Evolutionary conservation across 1,140 invertebrate species (phyloP), one percentile per base, ranked within the genome.

Genomic region (Doryteuthis pealeii): DNA sequence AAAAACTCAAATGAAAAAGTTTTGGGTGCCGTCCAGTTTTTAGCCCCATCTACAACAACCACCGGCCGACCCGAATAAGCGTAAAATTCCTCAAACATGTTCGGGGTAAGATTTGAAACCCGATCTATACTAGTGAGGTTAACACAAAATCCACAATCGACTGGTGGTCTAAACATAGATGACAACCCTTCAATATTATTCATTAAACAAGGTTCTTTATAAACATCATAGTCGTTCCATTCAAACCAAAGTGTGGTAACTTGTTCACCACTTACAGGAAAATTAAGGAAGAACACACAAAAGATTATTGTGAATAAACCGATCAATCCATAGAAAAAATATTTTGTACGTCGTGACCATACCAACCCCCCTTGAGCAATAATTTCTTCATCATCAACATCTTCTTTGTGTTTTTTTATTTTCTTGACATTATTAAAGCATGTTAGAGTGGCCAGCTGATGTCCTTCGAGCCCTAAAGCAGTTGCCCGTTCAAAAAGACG

Each of bases 1-100:
- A 97, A 95, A 86, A 95, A 96, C 66, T 91, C 86, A 84, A 93
- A 96, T 77, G 90, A 91, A 82, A 96, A 94, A 28, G 91, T 88
- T 49, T 91, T 80, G 62, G 91, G 85, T 4, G 95, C 94, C 35
- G 91, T 92, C 96, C 96, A 97, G 79, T 92, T 91, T 43, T 78
- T 81, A 10, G 92, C 92, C 0, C 92, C 95, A 85, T 96, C 95
- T 15, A 90, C 92, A 15, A 97, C 90, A 18, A 98, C 91, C 0
- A 97, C 92, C 0, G 96, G 96, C 26, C 90, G 90, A 0, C 92
- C 92, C 28, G 89, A 91, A 82, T 95, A 95, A 0, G 95, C 94
- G 77, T 91, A 85, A 31, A 79, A 77, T 30, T 78, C 69, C 70
- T 84, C 80, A 77, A 96, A 96, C 32, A 91, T 85, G 15, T 88